These are phyloP conservation scores for Darevskia mixta DNA, from an alignment of 2,797 vertebrate genomes.

Conservation along the genomic window DNA sequence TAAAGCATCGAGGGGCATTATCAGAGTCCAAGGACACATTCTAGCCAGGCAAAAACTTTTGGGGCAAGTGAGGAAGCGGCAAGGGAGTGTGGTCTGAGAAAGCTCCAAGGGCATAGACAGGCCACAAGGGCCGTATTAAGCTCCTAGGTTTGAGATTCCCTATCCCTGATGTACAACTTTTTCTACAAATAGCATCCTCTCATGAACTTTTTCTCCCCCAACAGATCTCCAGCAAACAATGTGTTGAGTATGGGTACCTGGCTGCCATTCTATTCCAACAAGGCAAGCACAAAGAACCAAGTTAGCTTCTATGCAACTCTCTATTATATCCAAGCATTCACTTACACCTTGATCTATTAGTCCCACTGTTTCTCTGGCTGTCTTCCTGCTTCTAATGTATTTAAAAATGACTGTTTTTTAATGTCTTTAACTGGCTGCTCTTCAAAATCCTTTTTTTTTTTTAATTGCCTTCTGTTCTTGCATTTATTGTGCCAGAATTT, in stretches of 20 bases:
- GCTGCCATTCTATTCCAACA: neutral
- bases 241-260: neutral
- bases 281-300: neutral
- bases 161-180: too few relatives aligned
- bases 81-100: too few relatives aligned
- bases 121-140: too few relatives aligned
- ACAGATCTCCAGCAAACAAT: neutral
- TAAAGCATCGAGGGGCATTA: too few relatives aligned
- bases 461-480: constrained; percentile 23
- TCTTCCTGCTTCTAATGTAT: constrained; percentile 13
- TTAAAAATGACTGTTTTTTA: neutral
- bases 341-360: constrained; percentile 13
- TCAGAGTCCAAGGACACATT: too few relatives aligned
- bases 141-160: too few relatives aligned
- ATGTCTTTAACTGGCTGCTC: constrained; percentile 21
- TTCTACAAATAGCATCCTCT: neutral
- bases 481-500: constrained; percentile 6
- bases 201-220: neutral
- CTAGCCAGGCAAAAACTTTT: neutral
- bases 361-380: constrained; percentile 1
- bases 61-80: too few relatives aligned
- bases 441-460: neutral
- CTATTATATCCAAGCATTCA: neutral
- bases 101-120: too few relatives aligned
- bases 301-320: neutral